Conservation (phyloP, 2,888 invertebrate genomes). For the Dryococelus australis region DNA sequence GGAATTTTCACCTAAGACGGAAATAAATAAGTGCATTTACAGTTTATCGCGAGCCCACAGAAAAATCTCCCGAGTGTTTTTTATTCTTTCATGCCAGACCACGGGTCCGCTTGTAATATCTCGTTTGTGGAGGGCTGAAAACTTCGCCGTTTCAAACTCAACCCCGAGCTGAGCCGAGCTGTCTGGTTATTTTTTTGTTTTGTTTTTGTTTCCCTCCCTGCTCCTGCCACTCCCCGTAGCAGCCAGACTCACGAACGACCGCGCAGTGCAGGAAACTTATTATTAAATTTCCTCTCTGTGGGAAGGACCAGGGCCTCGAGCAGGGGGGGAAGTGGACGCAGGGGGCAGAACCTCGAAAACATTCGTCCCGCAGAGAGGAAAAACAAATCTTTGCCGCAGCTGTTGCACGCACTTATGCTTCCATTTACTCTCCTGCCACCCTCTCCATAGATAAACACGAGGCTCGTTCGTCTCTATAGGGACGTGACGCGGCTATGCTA, state of each 20-base stretch:
- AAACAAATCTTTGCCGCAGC: constrained; percentile 3
- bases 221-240: neutral
- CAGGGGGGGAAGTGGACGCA: neutral
- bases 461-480: neutral
- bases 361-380: constrained; percentile 1
- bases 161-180: too few species aligned
- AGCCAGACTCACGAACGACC: neutral
- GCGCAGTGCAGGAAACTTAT: neutral
- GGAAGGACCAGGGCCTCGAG: neutral
- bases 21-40: too few species aligned
- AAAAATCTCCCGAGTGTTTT: too few species aligned
- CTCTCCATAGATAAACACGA: neutral
- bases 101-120: too few species aligned
- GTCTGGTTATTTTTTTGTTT: neutral
- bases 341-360: neutral
- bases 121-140: too few species aligned
- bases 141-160: too few species aligned
- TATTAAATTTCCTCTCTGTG: neutral
- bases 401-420: neutral
- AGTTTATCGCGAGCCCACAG: too few species aligned
- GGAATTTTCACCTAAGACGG: too few species aligned
- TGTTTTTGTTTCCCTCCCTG: neutral
- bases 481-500: neutral
- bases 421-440: neutral
- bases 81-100: too few species aligned